These are phyloP conservation scores for Blera fallax DNA, from an alignment of 2,888 invertebrate species.

Conservation along the genomic window DNA sequence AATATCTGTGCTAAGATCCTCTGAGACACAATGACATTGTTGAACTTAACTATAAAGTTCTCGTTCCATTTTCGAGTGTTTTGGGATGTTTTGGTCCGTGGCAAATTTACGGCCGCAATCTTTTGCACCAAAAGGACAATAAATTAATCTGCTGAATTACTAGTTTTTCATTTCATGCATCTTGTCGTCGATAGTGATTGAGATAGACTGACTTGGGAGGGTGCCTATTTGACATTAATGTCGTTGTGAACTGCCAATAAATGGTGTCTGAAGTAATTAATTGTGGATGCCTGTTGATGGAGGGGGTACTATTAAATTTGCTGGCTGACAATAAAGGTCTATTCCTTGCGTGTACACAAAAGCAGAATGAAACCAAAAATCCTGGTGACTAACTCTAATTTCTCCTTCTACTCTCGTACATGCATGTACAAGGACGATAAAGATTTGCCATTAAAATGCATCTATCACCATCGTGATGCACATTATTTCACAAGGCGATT, in stretches of 20 bases:
- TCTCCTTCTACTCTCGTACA: no score
- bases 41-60: background rate
- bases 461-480: background rate
- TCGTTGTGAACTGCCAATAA: background rate
- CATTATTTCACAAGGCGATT: background rate
- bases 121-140: background rate
- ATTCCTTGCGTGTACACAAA: background rate
- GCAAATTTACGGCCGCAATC: background rate
- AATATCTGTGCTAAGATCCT: background rate
- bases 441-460: background rate
- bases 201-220: background rate
- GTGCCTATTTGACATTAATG: background rate
- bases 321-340: no score
- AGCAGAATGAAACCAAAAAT: background rate
- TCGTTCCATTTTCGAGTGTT: background rate
- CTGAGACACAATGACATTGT: background rate
- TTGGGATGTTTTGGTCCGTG: background rate
- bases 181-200: background rate
- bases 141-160: conserved; percentile 6
- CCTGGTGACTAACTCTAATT: no score
- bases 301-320: background rate
- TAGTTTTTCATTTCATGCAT: background rate
- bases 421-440: background rate
- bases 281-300: background rate
- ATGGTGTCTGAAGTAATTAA: background rate